Evolutionary conservation across 92 coral and sea anemone species (phyloP).

Genomic region (Ricordea florida): DNA sequence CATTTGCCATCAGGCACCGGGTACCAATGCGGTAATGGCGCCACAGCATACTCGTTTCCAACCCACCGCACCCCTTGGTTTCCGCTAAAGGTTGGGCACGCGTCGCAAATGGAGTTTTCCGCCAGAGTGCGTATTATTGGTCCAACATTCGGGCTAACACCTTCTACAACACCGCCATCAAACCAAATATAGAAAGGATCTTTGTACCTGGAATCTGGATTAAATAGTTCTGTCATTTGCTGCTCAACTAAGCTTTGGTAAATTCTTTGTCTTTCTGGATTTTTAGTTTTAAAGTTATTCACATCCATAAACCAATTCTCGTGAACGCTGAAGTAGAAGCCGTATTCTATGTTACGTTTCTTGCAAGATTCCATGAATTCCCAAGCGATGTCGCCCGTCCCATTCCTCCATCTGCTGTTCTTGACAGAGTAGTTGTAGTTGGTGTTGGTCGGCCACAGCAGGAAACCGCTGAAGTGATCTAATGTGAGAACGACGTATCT

Average conservation of each 20-base stretch:
- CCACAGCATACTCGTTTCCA: constrained; percentile 74
- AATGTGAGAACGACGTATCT: constrained; percentile 68
- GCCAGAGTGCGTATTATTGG: constrained; percentile 65
- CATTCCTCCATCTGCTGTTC: constrained; percentile 63
- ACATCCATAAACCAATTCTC: constrained; percentile 78
- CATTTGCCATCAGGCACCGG: constrained; percentile 11
- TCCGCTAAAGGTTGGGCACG: constrained; percentile 70
- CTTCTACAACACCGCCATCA: constrained; percentile 70
- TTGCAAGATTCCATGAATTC: constrained; percentile 72
- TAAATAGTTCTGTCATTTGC: constrained; percentile 61
- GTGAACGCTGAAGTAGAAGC: constrained; percentile 67
- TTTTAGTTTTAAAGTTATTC: constrained; percentile 30
- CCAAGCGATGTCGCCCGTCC: constrained; percentile 65
- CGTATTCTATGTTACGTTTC: constrained; percentile 54
- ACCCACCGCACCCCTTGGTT: constrained; percentile 75
- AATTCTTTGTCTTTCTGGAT: constrained; percentile 21
- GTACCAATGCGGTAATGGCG: constrained; percentile 78
- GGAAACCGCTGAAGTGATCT: constrained; percentile 80
- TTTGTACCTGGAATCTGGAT: constrained; percentile 42
- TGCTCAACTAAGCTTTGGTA: constrained; percentile 42
- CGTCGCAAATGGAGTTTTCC: constrained; percentile 60
- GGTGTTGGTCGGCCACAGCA: constrained; percentile 72
- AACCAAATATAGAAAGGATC: constrained; percentile 76
- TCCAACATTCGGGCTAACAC: constrained; percentile 70
- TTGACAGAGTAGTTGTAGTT: constrained; percentile 74